Evolutionary conservation across 2,888 invertebrate species (phyloP), one percentile per base, ranked within the genome.

Genomic region (Gandaritis pyraliata): DNA sequence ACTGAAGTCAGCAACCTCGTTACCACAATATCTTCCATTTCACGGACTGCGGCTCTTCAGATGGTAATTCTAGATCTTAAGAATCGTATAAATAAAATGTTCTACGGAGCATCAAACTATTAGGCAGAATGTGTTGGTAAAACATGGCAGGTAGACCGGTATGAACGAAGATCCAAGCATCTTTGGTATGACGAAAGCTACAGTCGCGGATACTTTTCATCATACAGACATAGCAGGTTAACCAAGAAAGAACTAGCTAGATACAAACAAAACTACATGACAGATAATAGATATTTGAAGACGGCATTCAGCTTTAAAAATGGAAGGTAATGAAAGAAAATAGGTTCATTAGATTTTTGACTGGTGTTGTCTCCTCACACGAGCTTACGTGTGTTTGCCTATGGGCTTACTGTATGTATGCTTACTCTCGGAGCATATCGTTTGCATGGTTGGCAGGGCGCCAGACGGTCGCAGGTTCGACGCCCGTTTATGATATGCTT

Each of bases 1-100:
- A 48, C 48, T 56, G 15, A 51, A 50, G 36, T 36, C 15, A 15
- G 33, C 56, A 52, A 52, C 15, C 56, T 61, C 56, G 56, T 61
- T 56, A 56, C 50, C 16, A 33, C 23, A 36, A 39, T 29, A 43
- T 47, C 33, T 23, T n/a, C 56, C 41, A 36, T 41, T 54, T 47
- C 45, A 51, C 47, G 56, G 56, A 0, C n/a, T 46, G 18, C 30
- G 47, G 47, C n/a, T 51, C 41, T 45, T 8, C 45, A 65, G 69
- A 69, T 69, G 63, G 61, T 63, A 66, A 69, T 69, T 59, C 69
- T 58, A 69, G 69, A 69, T 69, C 58, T 49, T 49, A 55, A 66
- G 61, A 69, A 63, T 68, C 55, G 53, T 61, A 64, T 52, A 63
- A 63, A 69, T 69, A 59, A 51, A 56, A 51, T 39, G 13, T 52